Evolutionary conservation across 2,797 vertebrate genomes (phyloP).

Genomic region (Helarctos malayanus): DNA sequence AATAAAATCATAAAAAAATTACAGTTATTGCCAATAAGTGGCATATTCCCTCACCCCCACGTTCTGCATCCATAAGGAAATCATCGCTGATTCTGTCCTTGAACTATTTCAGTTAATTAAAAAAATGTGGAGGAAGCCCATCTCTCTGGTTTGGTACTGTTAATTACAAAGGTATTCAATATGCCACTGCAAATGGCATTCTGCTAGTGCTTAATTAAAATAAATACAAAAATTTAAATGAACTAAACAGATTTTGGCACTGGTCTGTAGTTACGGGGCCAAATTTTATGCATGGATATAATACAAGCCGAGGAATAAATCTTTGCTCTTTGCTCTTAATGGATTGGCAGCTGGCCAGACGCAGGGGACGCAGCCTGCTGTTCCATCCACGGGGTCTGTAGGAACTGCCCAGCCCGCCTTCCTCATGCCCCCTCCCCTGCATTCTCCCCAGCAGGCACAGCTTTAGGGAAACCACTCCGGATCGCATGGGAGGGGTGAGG

Average conservation of each 20-base stretch:
- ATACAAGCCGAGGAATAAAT: background rate
- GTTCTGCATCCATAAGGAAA: background rate
- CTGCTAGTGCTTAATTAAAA: conserved; percentile 82
- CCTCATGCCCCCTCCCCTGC: accelerated
- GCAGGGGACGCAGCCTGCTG: background rate
- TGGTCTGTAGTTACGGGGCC: conserved; percentile 44
- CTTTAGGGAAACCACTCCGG: background rate
- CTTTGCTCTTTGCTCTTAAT: conserved; percentile 39
- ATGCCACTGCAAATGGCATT: conserved; percentile 79
- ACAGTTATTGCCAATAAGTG: background rate
- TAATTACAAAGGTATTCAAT: conserved; percentile 82
- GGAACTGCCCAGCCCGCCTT: background rate
- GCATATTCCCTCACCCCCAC: background rate
- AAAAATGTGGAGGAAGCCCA: conserved; percentile 56
- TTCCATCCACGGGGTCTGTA: accelerated
- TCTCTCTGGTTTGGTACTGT: conserved; percentile 61
- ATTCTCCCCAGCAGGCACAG: accelerated
- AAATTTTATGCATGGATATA: conserved; percentile 54
- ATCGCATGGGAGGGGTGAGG: background rate
- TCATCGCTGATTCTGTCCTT: conserved; percentile 35
- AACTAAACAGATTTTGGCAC: conserved; percentile 77
- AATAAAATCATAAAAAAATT: background rate
- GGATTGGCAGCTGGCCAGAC: conserved; percentile 56
- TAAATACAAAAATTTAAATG: conserved; percentile 82
- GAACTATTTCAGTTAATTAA: conserved; percentile 76